Evolutionary conservation across 2,888 invertebrate genomes (phyloP), one percentile per base, ranked within the genome.

Genomic region (Microctonus hyperodae): DNA sequence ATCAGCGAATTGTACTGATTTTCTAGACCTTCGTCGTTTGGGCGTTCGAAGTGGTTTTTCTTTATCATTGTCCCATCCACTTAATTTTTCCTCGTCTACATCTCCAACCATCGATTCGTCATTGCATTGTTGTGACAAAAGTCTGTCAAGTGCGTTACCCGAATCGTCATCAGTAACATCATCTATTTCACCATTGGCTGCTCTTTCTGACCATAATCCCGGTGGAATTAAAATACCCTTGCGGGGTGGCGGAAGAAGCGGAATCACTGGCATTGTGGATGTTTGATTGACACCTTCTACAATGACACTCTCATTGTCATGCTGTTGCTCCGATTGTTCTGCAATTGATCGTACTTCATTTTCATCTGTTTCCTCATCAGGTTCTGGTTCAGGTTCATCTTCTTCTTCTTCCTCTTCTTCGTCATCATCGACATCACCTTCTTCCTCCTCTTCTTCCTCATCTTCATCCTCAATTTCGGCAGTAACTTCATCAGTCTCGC

Each of bases 1-100:
- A 77, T 89, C 89, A 2, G 89, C 88, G 75, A 90, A 90, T 73
- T 87, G 87, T 2, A 90, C 89, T 7, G 83, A 84, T 73, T 88
- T 87, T 16, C 67, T 58, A 20, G 63, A 58, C 9, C 69, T 64
- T 13, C 71, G 69, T 20, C 70, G 68, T 67, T 69, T 72, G 20
- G 60, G 48, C 20, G 65, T 53, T 60, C 59, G 64, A 13, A 53
- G 69, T 13, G 74, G 69, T 35, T 31, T 62, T 5, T 78, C 77
- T 5, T 13, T 60, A 0, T 71, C 63, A 6, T 48, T 59, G 31
- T 74, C 73, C 25, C 67, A 59, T 6, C 73, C 73, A 44, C 69
- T 72, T 10, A 65, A 5, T 61, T 51, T 37, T 4, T 40, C 51
- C 13, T 50, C 65, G 4, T 71, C 69, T n/a, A 33, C 13, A 33